Conservation (phyloP, 2,888 invertebrate species). For the Pseudococcus jackbeardsleyi region DNA sequence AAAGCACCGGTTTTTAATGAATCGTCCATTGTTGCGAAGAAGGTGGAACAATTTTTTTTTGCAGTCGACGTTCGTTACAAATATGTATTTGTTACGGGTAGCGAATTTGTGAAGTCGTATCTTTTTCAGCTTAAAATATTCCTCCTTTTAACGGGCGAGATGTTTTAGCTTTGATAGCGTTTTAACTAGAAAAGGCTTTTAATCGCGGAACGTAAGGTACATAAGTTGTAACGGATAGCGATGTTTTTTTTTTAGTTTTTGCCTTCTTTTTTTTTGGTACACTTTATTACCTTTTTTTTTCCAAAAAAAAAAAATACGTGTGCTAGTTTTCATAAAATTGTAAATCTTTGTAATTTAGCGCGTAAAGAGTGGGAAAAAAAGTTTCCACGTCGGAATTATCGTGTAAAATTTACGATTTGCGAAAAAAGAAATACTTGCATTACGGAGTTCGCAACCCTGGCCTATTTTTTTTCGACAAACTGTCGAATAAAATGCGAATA, state of each 20-base stretch:
- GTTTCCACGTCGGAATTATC: slow-evolving; percentile 30
- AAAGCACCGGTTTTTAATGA: neutral
- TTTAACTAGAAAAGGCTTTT: slow-evolving; percentile 55
- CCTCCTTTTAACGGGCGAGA: slow-evolving; percentile 39
- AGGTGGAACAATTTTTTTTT: neutral
- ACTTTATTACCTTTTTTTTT: slow-evolving; percentile 27
- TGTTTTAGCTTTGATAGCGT: slow-evolving; percentile 53
- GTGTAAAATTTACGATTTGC: slow-evolving; percentile 23
- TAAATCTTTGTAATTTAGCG: slow-evolving; percentile 48
- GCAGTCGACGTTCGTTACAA: neutral
- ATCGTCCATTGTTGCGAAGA: neutral
- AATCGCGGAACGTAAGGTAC: slow-evolving; percentile 50
- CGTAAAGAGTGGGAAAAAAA: neutral
- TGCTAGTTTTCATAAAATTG: slow-evolving; percentile 43
- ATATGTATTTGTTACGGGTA: slow-evolving; percentile 48
- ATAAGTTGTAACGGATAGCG: neutral
- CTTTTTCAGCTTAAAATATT: slow-evolving; percentile 24
- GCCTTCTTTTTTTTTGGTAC: neutral
- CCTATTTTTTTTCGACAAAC: slow-evolving; percentile 32
- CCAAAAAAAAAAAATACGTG: neutral
- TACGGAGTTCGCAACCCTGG: neutral
- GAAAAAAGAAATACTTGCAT: neutral
- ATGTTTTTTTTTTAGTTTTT: neutral
- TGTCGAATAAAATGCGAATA: slow-evolving; percentile 46
- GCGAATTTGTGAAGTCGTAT: slow-evolving; percentile 28